A percentile compares a stretch with the other conserved stretches of the same genome.
Evolutionary conservation across 2,797 vertebrate species (phyloP).

Genomic region (Gallirallus australis): DNA sequence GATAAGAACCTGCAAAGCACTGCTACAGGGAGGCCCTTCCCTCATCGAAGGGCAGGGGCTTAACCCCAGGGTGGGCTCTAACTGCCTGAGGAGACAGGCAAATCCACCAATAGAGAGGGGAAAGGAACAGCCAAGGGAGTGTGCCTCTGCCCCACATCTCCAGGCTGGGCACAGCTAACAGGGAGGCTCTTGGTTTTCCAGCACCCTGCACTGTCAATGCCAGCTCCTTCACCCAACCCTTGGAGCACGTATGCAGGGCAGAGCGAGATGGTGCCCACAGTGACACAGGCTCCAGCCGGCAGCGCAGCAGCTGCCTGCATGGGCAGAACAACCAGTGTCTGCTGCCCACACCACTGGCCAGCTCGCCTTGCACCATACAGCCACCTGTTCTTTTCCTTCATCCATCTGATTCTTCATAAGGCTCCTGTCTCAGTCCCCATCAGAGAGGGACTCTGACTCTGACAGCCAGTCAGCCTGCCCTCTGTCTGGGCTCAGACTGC

Average conservation of each 20-base stretch:
- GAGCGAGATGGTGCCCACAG: not conserved
- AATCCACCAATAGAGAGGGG: not conserved
- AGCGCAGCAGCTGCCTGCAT: not conserved
- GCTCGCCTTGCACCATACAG: not conserved
- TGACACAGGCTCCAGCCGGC: rapidly evolving
- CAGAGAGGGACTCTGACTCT: not conserved
- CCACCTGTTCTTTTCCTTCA: not conserved
- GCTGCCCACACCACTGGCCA: not conserved
- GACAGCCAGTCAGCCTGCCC: not conserved
- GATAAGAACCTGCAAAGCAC: not conserved
- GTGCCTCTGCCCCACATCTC: not conserved
- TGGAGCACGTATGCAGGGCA: rapidly evolving
- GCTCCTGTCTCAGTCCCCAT: not conserved
- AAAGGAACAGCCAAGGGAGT: rapidly evolving
- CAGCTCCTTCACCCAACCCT: no score
- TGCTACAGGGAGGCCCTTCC: not conserved
- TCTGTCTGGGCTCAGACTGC: not conserved
- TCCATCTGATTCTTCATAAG: not conserved
- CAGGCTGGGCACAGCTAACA: not conserved
- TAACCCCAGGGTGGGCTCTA: no score
- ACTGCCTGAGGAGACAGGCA: not conserved
- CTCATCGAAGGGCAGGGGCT: not conserved
- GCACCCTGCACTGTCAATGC: not conserved
- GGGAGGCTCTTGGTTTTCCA: not conserved
- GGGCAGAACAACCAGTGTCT: not conserved